Evolutionary conservation across 2,113 vertebrate species (phyloP).

Genomic region (Mobula birostris): DNA sequence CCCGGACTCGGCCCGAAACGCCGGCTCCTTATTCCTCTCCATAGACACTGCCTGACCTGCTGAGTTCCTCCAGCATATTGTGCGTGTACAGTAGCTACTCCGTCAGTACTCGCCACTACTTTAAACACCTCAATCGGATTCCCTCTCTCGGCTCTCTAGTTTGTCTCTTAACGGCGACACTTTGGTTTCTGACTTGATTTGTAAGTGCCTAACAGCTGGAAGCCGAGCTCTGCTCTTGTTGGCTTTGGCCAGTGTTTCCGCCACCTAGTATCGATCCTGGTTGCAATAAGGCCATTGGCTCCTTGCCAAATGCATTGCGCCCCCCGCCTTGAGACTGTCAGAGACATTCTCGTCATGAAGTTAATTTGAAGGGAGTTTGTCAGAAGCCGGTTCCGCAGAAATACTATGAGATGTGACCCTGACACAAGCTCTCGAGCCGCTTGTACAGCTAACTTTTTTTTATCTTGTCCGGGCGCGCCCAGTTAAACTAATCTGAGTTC

Average conservation of each 20-base stretch:
- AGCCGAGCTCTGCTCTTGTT: too few relatives aligned
- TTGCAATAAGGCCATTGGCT: neutral
- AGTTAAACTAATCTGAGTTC: constrained; percentile 20
- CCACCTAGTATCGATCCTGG: neutral
- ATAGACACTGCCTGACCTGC: too few relatives aligned
- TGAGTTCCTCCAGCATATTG: too few relatives aligned
- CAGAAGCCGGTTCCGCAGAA: neutral
- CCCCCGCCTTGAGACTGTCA: neutral
- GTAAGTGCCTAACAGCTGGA: neutral
- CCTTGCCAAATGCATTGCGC: neutral
- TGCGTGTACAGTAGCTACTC: too few relatives aligned
- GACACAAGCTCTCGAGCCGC: neutral
- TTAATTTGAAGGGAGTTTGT: constrained; percentile 18
- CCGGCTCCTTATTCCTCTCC: too few relatives aligned
- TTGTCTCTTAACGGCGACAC: neutral
- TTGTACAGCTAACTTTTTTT: constrained; percentile 21
- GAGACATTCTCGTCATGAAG: neutral
- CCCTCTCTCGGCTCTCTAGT: neutral
- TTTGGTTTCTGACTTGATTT: neutral
- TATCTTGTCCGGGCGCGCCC: neutral
- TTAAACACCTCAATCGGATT: too few relatives aligned
- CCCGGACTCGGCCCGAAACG: too few relatives aligned
- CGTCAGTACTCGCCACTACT: too few relatives aligned
- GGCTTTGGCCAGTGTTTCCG: neutral
- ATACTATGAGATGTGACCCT: constrained; percentile 11